Evolutionary conservation across 2,888 invertebrate genomes (phyloP), one percentile per base, ranked within the genome.

Genomic region (Baccha elongata): DNA sequence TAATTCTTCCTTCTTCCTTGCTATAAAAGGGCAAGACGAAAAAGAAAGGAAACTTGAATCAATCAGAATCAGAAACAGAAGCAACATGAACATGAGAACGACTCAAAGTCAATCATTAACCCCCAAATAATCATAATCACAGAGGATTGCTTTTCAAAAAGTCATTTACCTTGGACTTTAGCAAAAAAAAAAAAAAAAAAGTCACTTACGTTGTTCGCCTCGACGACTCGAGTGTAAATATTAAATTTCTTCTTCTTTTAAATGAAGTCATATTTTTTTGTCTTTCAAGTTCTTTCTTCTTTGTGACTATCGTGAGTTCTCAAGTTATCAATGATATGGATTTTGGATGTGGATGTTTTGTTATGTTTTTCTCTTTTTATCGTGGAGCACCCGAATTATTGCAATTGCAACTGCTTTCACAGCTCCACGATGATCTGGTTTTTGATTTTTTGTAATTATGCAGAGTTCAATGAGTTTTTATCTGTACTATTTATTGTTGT

Each of bases 201-300:
- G 19, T 78, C 76, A 83, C 83, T 78, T 78, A 78, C 83, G 67
- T 55, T 64, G 52, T 68, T 83, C 64, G 58, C 55, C 68, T 62
- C 72, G 67, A 64, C 53, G 60, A 64, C 40, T 11, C 19, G 15
- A 72, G 26, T 52, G 40, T 72, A 68, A 83, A 83, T 83, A 78
- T 78, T 73, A 64, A 83, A 83, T 78, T 78, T 40, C 40, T 26
- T 55, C 37, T 55, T 78, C 67, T 78, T 68, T 50, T 62, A 67
- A 68, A 73, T 64, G 76, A 68, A 83, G 83, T 83, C 83, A 83
- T 78, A 68, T 53, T 72, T 81, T 78, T 81, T 81, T 46, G 50
- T 62, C 42, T 32, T 62, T 26, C 13, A 35, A 26, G 60, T 81
- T 81, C 81, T 81, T 81, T 81, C 52, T 81, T 81, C 81, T 81